These are phyloP conservation scores for Lates calcarifer DNA, from an alignment of 2,113 vertebrate species.

Conservation along the genomic window DNA sequence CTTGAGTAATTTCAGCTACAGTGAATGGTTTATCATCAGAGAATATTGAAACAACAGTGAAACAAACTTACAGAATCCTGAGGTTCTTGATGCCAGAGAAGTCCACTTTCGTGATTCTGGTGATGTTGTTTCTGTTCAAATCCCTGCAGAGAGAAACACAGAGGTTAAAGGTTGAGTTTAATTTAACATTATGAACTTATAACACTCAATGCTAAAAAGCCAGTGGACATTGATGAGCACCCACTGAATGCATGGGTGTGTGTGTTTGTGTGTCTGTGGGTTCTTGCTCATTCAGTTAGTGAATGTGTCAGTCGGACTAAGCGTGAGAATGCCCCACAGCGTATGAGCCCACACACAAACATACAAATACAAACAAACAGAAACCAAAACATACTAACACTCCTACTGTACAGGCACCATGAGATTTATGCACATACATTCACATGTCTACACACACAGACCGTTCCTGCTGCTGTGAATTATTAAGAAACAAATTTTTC, in stretches of 20 bases:
- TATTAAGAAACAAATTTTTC: conserved; percentile 48
- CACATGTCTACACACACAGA: not conserved
- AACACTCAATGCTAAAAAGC: not conserved
- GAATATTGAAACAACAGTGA: not conserved
- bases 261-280: conserved; percentile 14
- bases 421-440: not conserved
- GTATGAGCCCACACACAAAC: conserved; percentile 39
- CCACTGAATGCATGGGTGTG: conserved; percentile 4
- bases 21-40: not conserved
- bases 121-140: conserved; percentile 97
- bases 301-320: conserved; percentile 31
- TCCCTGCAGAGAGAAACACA: conserved; percentile 85
- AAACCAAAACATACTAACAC: conserved; percentile 39
- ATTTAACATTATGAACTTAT: not conserved
- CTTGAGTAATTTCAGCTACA: not conserved
- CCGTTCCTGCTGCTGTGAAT: conserved; percentile 3
- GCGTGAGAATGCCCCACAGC: conserved; percentile 61
- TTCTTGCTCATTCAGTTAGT: conserved; percentile 1
- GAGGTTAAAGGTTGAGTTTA: not conserved
- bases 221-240: not conserved
- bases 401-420: conserved; percentile 13
- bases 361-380: conserved; percentile 28
- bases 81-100: conserved; percentile 96
- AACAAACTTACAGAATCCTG: conserved; percentile 93
- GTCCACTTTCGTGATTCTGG: conserved; percentile 95